Conservation (phyloP, 2,113 vertebrate genomes). For the Xerus inauris region DNA sequence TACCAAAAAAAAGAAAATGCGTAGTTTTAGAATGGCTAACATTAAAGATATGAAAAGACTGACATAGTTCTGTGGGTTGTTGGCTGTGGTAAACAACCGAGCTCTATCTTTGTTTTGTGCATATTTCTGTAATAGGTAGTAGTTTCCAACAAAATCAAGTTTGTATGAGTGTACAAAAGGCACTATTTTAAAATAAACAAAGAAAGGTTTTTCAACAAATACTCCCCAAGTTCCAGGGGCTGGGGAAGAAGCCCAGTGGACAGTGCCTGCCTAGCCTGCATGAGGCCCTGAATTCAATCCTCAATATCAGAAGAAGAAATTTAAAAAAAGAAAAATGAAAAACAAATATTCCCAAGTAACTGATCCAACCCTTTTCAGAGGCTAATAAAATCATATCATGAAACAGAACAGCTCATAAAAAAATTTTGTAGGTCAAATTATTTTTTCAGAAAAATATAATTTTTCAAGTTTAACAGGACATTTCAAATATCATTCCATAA, state of each 20-base stretch:
- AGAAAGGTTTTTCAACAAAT: conserved; percentile 4
- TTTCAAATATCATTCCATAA: neutral
- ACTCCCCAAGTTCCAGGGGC: neutral
- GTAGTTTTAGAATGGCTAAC: neutral
- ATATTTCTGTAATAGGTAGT: neutral
- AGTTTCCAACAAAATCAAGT: neutral
- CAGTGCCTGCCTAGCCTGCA: too few species aligned
- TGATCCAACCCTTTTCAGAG: neutral
- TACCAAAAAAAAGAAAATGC: too few species aligned
- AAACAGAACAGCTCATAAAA: neutral
- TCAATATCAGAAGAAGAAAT: too few species aligned
- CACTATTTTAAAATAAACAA: conserved; percentile 5
- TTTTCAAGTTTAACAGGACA: neutral
- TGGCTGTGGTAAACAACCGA: neutral
- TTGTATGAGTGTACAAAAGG: neutral
- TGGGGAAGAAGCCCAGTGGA: too few species aligned
- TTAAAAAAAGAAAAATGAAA: too few species aligned
- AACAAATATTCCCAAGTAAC: neutral
- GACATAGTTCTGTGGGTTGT: neutral
- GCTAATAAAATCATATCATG: neutral
- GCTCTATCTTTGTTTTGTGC: neutral
- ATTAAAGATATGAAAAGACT: neutral
- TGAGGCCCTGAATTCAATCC: too few species aligned
- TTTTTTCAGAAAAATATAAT: conserved; percentile 19
- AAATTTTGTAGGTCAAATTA: neutral